Evolutionary conservation across 2,797 vertebrate genomes (phyloP).

Genomic region (Myotis daubentonii): DNA sequence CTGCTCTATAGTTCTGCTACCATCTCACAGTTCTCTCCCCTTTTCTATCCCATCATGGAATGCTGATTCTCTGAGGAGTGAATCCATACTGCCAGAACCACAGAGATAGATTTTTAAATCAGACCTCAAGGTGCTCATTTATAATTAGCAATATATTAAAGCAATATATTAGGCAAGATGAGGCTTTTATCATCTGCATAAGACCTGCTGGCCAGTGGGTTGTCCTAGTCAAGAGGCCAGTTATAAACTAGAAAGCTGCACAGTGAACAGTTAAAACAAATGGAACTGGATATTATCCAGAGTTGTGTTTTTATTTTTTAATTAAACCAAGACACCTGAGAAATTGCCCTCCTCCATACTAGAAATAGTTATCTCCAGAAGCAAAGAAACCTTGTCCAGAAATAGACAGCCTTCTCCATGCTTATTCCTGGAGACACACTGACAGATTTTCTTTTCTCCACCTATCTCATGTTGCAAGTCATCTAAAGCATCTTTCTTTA

Average conservation of each 20-base stretch:
- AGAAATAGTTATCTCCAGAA: conserved; percentile 34
- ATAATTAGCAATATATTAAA: background rate
- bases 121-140: conserved; percentile 26
- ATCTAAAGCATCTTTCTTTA: conserved; percentile 20
- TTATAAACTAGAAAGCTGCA: conserved; percentile 18
- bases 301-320: background rate
- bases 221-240: conserved; percentile 16
- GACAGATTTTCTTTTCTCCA: background rate
- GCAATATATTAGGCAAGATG: conserved; percentile 4
- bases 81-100: background rate
- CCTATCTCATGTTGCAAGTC: background rate
- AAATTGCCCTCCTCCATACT: conserved; percentile 18
- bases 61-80: background rate
- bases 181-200: background rate
- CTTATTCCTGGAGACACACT: background rate
- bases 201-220: background rate
- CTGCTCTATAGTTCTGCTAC: conserved; percentile 23
- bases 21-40: background rate
- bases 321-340: conserved; percentile 12
- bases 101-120: conserved; percentile 48
- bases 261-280: background rate
- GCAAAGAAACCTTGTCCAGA: conserved; percentile 12
- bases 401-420: background rate
- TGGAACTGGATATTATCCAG: background rate
- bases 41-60: conserved; percentile 16